Conservation (phyloP, 1,140 invertebrate species). For the Drosophila kurseongensis region DNA sequence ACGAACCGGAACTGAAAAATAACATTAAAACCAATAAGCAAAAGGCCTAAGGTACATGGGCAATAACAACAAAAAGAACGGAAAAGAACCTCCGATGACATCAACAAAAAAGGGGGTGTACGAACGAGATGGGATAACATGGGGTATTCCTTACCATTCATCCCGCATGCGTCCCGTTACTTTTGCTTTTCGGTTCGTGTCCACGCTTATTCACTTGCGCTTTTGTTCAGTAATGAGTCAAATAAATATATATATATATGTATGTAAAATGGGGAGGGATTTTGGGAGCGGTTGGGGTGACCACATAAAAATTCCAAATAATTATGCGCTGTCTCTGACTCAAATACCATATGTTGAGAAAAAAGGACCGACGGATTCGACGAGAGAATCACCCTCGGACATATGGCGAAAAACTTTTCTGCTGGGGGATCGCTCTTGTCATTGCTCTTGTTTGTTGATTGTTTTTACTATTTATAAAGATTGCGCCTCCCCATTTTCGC, state of each 20-base stretch:
- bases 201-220: slow-evolving; percentile 74
- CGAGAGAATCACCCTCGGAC: slow-evolving; percentile 32
- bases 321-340: slow-evolving; percentile 61
- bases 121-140: background rate
- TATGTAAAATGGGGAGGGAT: background rate
- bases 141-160: background rate
- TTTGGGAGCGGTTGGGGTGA: background rate
- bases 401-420: slow-evolving; percentile 57
- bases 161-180: slow-evolving; percentile 56
- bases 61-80: slow-evolving; percentile 26
- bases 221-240: slow-evolving; percentile 49
- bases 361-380: slow-evolving; percentile 1
- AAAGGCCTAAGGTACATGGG: slow-evolving; percentile 20
- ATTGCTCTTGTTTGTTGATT: slow-evolving; percentile 55
- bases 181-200: slow-evolving; percentile 52
- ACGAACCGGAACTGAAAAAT: slow-evolving; percentile 68
- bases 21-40: slow-evolving; percentile 60
- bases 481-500: slow-evolving; percentile 33
- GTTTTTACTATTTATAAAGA: slow-evolving; percentile 75
- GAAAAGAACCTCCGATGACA: slow-evolving; percentile 50
- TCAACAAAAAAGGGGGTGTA: slow-evolving; percentile 26
- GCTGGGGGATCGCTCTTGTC: slow-evolving; percentile 45
- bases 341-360: slow-evolving; percentile 45
- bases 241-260: background rate
- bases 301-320: slow-evolving; percentile 54